Percentiles rank a stretch among this genome's conserved stretches.
Conservation (phyloP, 1,140 invertebrate species). For the Carcinoscorpius rotundicauda region DNA sequence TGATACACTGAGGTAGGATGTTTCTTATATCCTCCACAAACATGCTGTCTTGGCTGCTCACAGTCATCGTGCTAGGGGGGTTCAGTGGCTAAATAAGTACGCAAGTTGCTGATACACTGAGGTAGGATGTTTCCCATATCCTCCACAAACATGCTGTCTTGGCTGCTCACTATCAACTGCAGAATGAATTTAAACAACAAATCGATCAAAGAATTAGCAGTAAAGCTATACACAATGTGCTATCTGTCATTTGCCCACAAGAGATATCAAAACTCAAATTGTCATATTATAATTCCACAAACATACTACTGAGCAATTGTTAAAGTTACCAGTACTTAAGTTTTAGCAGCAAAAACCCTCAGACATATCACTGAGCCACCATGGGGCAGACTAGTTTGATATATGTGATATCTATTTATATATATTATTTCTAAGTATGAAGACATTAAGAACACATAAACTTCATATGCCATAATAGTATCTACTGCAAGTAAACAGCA, state of each 20-base stretch:
- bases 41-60: slow-evolving; percentile 11
- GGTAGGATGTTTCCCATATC: slow-evolving; percentile 13
- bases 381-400: no score
- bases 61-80: slow-evolving; percentile 11
- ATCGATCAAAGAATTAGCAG: background rate
- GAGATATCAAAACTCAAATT: no score
- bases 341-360: no score
- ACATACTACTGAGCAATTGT: background rate
- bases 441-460: no score
- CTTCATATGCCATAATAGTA: no score
- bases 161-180: slow-evolving; percentile 16
- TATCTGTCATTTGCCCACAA: background rate
- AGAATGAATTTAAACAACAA: background rate
- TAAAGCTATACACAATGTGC: background rate
- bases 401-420: no score
- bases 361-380: no score
- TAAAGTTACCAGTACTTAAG: no score
- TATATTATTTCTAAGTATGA: no score
- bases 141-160: slow-evolving; percentile 10
- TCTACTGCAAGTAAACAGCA: no score
- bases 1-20: slow-evolving; percentile 14
- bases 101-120: slow-evolving; percentile 15
- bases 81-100: slow-evolving; percentile 13
- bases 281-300: no score
- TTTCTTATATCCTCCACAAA: slow-evolving; percentile 14